A percentile compares a stretch with the other conserved stretches of the same genome.
Evolutionary conservation across 2,888 invertebrate genomes (phyloP).

Genomic region (Podabrus alpinus): DNA sequence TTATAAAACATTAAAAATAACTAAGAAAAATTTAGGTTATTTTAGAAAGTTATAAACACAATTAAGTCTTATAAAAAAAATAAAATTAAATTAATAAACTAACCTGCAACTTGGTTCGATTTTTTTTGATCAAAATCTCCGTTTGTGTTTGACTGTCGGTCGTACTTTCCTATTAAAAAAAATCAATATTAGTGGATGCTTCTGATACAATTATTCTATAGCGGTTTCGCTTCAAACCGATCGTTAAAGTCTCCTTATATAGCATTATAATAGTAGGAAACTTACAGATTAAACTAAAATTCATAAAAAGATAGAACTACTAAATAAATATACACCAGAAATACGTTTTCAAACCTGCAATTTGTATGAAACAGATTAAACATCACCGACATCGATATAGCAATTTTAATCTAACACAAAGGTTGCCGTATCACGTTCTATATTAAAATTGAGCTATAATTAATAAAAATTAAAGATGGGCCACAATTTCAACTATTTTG

Average conservation of each 20-base stretch:
- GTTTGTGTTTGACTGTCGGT: not conserved
- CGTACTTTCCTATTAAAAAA: not conserved
- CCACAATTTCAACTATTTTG: slow-evolving; percentile 16
- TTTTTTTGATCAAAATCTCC: not conserved
- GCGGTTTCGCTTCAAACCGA: slow-evolving; percentile 16
- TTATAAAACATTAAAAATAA: slow-evolving; percentile 1
- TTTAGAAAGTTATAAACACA: slow-evolving; percentile 1
- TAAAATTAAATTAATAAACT: not conserved
- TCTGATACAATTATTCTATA: slow-evolving; percentile 6
- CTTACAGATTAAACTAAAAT: slow-evolving; percentile 13
- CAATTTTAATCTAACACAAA: slow-evolving; percentile 28
- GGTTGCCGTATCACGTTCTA: slow-evolving; percentile 30
- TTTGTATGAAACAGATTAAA: slow-evolving; percentile 20
- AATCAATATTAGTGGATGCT: slow-evolving; percentile 1
- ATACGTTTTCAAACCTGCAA: slow-evolving; percentile 17
- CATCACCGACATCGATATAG: slow-evolving; percentile 14
- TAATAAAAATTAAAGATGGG: slow-evolving; percentile 23
- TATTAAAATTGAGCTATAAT: slow-evolving; percentile 29
- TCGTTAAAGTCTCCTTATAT: slow-evolving; percentile 23
- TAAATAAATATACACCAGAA: slow-evolving; percentile 21
- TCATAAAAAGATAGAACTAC: slow-evolving; percentile 9
- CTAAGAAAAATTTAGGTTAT: not conserved
- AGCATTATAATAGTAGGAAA: slow-evolving; percentile 16
- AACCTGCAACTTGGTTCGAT: not conserved
- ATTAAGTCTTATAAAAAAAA: not conserved